Conservation (phyloP, 2,888 invertebrate genomes). For the Alviniconcha strummeri region DNA sequence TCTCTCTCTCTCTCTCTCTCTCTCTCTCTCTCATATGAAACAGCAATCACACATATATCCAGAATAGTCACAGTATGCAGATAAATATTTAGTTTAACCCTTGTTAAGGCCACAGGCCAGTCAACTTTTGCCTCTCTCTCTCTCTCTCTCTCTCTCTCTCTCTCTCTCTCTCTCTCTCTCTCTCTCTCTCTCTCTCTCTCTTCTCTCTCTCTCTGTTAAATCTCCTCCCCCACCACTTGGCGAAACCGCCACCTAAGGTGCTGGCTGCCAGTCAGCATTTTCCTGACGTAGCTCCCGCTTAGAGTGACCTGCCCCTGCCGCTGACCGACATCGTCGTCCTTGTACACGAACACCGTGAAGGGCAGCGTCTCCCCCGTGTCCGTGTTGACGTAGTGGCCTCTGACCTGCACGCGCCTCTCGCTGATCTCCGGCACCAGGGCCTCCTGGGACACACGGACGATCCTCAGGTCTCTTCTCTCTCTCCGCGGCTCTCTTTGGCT, state of each 20-base stretch:
- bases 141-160: no score
- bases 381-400: neutral
- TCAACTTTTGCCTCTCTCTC: no score
- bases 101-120: no score
- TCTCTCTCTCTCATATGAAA: no score
- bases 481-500: no score
- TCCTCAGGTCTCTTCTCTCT: neutral
- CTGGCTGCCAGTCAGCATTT: constrained; percentile 19
- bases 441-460: constrained; percentile 5
- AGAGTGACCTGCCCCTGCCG: neutral
- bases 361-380: neutral
- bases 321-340: neutral
- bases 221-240: neutral
- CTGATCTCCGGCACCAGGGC: constrained; percentile 26
- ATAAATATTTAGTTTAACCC: no score
- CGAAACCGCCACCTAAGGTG: constrained; percentile 22
- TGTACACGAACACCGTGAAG: constrained; percentile 18
- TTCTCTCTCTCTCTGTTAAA: no score
- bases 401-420: constrained; percentile 19
- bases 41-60: no score
- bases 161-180: no score
- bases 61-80: no score
- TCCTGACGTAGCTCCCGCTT: constrained; percentile 25
- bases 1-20: no score
- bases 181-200: no score